Conservation (phyloP, 2,797 vertebrate genomes). For the Mus spretus region DNA sequence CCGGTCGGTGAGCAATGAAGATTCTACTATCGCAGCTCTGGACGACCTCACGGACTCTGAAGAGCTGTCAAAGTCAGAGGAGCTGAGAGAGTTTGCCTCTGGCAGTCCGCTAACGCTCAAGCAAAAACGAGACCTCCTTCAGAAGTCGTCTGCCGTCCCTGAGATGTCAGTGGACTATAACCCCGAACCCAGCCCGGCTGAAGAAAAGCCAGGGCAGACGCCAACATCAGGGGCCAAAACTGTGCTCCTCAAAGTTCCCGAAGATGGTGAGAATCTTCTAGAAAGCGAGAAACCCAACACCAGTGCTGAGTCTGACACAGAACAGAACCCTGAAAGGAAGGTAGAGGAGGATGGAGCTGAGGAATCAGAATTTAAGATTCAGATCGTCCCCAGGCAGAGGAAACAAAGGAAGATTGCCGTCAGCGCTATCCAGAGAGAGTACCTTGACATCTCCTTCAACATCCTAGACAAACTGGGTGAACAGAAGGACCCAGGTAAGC, state of each 20-base stretch:
- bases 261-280: slow-evolving; percentile 91
- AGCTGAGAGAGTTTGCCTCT: slow-evolving; percentile 85
- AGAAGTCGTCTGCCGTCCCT: slow-evolving; percentile 94
- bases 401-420: slow-evolving; percentile 99
- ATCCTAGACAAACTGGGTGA: slow-evolving; percentile 96
- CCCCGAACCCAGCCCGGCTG: slow-evolving; percentile 86
- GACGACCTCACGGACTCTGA: slow-evolving; percentile 82
- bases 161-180: slow-evolving; percentile 94
- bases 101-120: slow-evolving; percentile 96
- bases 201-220: slow-evolving; percentile 84
- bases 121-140: slow-evolving; percentile 96
- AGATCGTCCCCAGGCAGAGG: slow-evolving; percentile 97
- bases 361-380: slow-evolving; percentile 98
- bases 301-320: slow-evolving; percentile 91
- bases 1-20: slow-evolving; percentile 80
- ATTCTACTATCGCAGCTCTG: slow-evolving; percentile 83
- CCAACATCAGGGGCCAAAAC: slow-evolving; percentile 91
- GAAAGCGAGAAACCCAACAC: slow-evolving; percentile 89
- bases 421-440: slow-evolving; percentile 99
- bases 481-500: slow-evolving; percentile 94
- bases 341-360: slow-evolving; percentile 92
- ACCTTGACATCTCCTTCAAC: slow-evolving; percentile 98
- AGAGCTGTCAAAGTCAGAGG: slow-evolving; percentile 83
- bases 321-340: slow-evolving; percentile 93
- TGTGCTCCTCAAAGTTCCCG: slow-evolving; percentile 94